A percentile compares a stretch with the other conserved stretches of the same genome.
phyloP scores from a whole-genome alignment of 2,888 invertebrate genomes.

The Amaurobius ferox region DNA sequence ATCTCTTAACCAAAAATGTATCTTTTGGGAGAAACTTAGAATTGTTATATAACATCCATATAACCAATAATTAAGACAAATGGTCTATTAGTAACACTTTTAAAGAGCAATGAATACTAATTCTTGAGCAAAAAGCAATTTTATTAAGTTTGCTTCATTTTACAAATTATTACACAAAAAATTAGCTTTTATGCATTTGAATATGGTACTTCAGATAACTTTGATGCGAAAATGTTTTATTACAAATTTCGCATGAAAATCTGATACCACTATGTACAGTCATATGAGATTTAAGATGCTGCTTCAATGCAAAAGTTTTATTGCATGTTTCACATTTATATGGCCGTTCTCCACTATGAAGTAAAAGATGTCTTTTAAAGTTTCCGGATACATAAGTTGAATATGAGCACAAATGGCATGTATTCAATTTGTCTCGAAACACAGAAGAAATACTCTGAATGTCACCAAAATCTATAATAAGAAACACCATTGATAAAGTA shows the following conservation, averaged over 20 bases:
- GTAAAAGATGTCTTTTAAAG: background rate
- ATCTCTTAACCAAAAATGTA: too few species aligned
- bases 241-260: background rate
- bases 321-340: background rate
- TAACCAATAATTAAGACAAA: too few species aligned
- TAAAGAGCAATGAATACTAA: too few species aligned
- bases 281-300: background rate
- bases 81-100: too few species aligned
- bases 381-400: background rate
- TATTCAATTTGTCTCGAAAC: background rate
- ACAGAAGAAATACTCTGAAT: background rate
- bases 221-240: background rate
- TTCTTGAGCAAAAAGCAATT: too few species aligned
- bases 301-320: background rate
- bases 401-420: background rate
- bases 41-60: too few species aligned
- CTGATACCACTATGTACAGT: background rate
- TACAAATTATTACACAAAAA: too few species aligned
- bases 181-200: too few species aligned
- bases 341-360: background rate
- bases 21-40: too few species aligned
- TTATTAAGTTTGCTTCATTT: too few species aligned
- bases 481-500: too few species aligned
- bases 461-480: background rate
- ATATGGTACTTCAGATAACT: background rate